phyloP scores from a whole-genome alignment of 2,888 invertebrate species.

The Uloborus plumipes region DNA sequence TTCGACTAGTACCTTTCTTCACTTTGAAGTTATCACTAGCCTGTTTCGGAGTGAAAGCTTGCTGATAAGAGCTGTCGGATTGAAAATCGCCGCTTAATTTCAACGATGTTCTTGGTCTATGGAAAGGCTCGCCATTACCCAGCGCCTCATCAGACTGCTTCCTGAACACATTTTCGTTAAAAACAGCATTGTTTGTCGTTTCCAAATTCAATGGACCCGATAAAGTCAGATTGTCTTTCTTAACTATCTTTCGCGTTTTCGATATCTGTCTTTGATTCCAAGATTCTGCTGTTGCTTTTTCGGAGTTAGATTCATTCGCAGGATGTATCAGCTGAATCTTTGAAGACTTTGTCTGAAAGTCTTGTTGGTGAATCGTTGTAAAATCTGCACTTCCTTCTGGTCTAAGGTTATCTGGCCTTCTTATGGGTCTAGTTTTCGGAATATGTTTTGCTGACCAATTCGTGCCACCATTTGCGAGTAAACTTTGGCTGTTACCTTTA shows the following conservation, averaged over 20 bases:
- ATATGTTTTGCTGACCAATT: slow-evolving; percentile 37
- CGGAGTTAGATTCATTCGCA: neutral
- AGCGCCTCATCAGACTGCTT: slow-evolving; percentile 1
- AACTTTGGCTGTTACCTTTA: slow-evolving; percentile 38
- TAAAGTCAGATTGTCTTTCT: slow-evolving; percentile 29
- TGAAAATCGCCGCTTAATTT: slow-evolving; percentile 61
- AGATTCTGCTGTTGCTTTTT: slow-evolving; percentile 8
- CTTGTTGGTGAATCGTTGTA: slow-evolving; percentile 49
- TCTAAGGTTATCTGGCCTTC: slow-evolving; percentile 60
- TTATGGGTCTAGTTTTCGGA: slow-evolving; percentile 50
- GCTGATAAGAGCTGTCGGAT: slow-evolving; percentile 53
- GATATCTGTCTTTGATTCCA: slow-evolving; percentile 49
- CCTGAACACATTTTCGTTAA: slow-evolving; percentile 15
- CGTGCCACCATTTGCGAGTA: neutral
- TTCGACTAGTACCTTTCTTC: slow-evolving; percentile 26
- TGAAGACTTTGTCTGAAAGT: slow-evolving; percentile 20
- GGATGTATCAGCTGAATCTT: neutral
- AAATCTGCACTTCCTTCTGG: slow-evolving; percentile 62
- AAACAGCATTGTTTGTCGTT: slow-evolving; percentile 25
- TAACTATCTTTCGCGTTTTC: slow-evolving; percentile 37
- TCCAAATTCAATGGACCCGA: slow-evolving; percentile 20
- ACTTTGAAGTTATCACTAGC: slow-evolving; percentile 15
- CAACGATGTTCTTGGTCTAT: slow-evolving; percentile 62
- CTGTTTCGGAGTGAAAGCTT: slow-evolving; percentile 34
- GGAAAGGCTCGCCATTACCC: neutral